Percentiles rank a stretch among this genome's conserved stretches.
Evolutionary conservation across 2,797 vertebrate genomes (phyloP).

Genomic region (Lepilemur septentrionalis): DNA sequence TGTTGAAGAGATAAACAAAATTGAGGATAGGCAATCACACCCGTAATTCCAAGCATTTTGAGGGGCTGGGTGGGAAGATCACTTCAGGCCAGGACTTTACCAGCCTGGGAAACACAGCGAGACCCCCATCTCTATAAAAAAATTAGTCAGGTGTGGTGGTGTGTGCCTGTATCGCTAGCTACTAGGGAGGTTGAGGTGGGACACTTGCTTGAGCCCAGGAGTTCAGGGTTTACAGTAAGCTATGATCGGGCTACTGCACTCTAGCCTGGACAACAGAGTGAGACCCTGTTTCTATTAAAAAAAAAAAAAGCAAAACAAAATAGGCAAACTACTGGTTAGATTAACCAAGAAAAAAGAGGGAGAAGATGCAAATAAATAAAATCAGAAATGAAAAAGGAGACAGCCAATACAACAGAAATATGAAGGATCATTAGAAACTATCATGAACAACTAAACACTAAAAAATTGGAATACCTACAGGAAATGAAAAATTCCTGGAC

Average conservation of each 20-base stretch:
- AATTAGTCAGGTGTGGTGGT: neutral
- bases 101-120: neutral
- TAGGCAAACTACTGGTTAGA: neutral
- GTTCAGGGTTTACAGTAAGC: neutral
- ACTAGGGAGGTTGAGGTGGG: neutral
- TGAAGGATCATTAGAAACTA: neutral
- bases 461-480: neutral
- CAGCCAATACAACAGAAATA: neutral
- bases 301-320: neutral
- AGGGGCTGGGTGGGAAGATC: neutral
- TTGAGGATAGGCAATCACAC: neutral
- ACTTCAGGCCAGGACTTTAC: neutral
- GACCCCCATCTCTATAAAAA: neutral
- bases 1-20: neutral
- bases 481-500: neutral
- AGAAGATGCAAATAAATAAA: no score
- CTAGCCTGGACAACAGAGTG: neutral
- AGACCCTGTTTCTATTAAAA: neutral
- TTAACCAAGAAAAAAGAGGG: neutral
- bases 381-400: neutral
- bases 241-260: neutral
- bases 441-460: neutral
- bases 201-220: neutral
- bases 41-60: neutral
- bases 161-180: neutral